Conservation (phyloP, 2,113 vertebrate genomes). For the Ameiurus melas region DNA sequence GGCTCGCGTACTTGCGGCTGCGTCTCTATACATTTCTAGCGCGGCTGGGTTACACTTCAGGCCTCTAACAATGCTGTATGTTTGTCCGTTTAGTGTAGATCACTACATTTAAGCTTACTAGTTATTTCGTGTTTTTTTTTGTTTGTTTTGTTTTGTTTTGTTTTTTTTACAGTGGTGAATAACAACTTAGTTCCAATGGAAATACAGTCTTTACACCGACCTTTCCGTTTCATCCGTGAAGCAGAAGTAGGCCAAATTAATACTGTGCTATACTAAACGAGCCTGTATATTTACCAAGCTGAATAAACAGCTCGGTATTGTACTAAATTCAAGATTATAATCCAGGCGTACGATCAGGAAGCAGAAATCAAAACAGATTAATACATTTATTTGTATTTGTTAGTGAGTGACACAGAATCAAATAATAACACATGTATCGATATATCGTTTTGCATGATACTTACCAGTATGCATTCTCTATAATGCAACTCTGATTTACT, state of each 20-base stretch:
- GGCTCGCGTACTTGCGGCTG: neutral
- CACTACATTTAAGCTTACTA: too few species aligned
- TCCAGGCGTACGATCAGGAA: conserved; percentile 27
- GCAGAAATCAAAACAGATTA: conserved; percentile 25
- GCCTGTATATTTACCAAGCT: neutral
- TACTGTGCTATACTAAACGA: neutral
- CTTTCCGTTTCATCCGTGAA: neutral
- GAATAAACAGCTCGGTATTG: neutral
- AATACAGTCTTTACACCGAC: neutral
- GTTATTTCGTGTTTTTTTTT: too few species aligned
- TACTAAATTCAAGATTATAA: neutral
- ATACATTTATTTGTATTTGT: conserved; percentile 46
- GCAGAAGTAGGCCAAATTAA: neutral
- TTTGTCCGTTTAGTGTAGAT: neutral
- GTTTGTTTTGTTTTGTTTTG: neutral
- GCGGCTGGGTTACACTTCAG: neutral
- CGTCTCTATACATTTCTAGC: neutral
- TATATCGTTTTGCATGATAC: neutral
- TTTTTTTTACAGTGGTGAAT: neutral
- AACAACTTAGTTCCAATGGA: neutral
- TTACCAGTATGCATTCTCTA: neutral
- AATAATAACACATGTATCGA: neutral
- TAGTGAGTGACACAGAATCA: conserved; percentile 7
- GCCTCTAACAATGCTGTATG: neutral
- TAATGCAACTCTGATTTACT: neutral